phyloP scores from a whole-genome alignment of 1,140 invertebrate genomes.

The Philopotamus ludificatus region DNA sequence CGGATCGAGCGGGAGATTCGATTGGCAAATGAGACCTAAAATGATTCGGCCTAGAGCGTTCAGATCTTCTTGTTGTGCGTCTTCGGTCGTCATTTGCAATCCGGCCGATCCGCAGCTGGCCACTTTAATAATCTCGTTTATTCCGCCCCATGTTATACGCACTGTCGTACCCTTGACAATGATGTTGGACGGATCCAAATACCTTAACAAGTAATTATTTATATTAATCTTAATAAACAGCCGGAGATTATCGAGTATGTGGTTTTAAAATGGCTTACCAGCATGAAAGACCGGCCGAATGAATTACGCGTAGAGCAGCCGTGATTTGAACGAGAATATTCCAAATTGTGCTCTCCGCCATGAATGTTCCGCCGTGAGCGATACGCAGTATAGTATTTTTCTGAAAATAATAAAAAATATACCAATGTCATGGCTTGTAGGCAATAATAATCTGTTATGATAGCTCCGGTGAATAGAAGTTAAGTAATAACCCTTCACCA shows the following conservation, averaged over 20 bases:
- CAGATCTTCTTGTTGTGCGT: constrained; percentile 82
- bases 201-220: constrained; percentile 58
- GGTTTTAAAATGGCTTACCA: constrained; percentile 50
- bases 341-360: constrained; percentile 93
- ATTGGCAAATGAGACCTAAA: constrained; percentile 87
- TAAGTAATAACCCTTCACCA: no score
- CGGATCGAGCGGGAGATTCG: constrained; percentile 82
- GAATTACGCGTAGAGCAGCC: constrained; percentile 88
- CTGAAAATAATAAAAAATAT: constrained; percentile 44
- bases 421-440: background rate
- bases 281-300: constrained; percentile 75
- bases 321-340: constrained; percentile 94
- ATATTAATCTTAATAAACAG: background rate
- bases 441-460: constrained; percentile 2
- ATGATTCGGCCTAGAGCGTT: constrained; percentile 88
- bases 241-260: background rate
- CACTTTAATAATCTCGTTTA: constrained; percentile 43
- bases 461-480: no score
- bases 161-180: constrained; percentile 72
- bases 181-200: constrained; percentile 90
- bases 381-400: constrained; percentile 70
- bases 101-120: constrained; percentile 26
- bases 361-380: constrained; percentile 66
- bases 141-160: constrained; percentile 56
- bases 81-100: constrained; percentile 38